Evolutionary conservation across 2,888 invertebrate genomes (phyloP), one percentile per base, ranked within the genome.

Genomic region (Patella ulyssiponensis): DNA sequence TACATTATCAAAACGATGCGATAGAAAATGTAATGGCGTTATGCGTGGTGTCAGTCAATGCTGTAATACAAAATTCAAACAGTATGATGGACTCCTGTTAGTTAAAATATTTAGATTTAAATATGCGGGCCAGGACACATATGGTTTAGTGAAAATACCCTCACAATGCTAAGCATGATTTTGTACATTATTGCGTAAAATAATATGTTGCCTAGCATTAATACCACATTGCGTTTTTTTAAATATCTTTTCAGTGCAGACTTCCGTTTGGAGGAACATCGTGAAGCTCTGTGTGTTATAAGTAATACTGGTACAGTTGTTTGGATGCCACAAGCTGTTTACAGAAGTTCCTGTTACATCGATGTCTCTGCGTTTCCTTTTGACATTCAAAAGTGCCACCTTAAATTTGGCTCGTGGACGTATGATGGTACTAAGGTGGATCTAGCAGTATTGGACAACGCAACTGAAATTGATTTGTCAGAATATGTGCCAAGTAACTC

Each of bases 321-420:
- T 27, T 88, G 88, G 88, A 84, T 86, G 75, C 88, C 88, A 2
- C 90, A 89, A 79, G 90, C 90, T 75, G 90, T 91, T 75, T 91
- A 86, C 85, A 89, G 89, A 81, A 90, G 90, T 77, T 89, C 91
- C 53, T 92, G 92, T 81, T 85, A 88, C 79, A 89, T 92, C 64
- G 90, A 92, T 83, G 91, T 91, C 56, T 86, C 83, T 27, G 86
- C 90, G 75, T 92, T 92, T 82, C 92, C 92, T 7, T 92, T 91
- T 80, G 92, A 92, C 83, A 85, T 87, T 54, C 92, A 92, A 82
- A 83, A 78, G n/a, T 92, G 92, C 83, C 78, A 84, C 17, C 82
- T 92, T 54, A 92, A 92, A 85, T 92, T 92, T 80, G 91, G 91
- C 73, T 90, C 90, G 5, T 92, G 92, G 92, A 89, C 91, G 3